Conservation (phyloP, 2,113 vertebrate species). For the Nibea coibor region DNA sequence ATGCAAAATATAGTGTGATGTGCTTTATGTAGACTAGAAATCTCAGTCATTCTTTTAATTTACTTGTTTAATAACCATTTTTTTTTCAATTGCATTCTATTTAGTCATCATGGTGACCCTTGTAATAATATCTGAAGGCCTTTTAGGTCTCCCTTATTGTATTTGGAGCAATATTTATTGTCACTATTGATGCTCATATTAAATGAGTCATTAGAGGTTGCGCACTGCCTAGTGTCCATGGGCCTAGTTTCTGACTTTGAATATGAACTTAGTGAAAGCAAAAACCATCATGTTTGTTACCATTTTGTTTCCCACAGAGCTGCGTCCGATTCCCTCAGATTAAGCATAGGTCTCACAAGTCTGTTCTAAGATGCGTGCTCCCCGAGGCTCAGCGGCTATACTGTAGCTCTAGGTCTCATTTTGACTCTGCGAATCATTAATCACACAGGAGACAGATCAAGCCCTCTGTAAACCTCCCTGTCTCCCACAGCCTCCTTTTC, state of each 20-base stretch:
- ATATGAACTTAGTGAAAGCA: not conserved
- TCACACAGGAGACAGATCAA: slow-evolving; percentile 41
- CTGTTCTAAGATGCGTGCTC: slow-evolving; percentile 2
- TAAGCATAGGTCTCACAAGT: slow-evolving; percentile 33
- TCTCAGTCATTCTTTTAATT: slow-evolving; percentile 8
- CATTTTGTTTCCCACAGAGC: slow-evolving; percentile 18
- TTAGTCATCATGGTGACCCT: not conserved
- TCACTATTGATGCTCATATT: not conserved
- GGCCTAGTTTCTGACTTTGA: slow-evolving; percentile 13
- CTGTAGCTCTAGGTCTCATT: slow-evolving; percentile 37
- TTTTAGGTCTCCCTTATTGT: not conserved
- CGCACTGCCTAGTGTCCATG: not conserved
- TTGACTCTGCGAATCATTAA: slow-evolving; percentile 50
- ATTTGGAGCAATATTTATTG: not conserved
- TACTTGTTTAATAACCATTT: slow-evolving; percentile 12
- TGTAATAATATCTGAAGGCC: not conserved
- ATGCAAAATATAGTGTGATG: slow-evolving; percentile 24
- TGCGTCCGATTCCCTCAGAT: slow-evolving; percentile 30
- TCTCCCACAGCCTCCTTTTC: not conserved
- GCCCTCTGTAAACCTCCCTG: slow-evolving; percentile 24
- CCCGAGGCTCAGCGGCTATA: slow-evolving; percentile 7
- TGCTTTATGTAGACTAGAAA: not conserved
- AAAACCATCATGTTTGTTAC: slow-evolving; percentile 9
- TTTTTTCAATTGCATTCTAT: slow-evolving; percentile 6
- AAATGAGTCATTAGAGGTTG: slow-evolving; percentile 21